phyloP scores from a whole-genome alignment of 1,140 invertebrate genomes.

The Micrasema minimum region DNA sequence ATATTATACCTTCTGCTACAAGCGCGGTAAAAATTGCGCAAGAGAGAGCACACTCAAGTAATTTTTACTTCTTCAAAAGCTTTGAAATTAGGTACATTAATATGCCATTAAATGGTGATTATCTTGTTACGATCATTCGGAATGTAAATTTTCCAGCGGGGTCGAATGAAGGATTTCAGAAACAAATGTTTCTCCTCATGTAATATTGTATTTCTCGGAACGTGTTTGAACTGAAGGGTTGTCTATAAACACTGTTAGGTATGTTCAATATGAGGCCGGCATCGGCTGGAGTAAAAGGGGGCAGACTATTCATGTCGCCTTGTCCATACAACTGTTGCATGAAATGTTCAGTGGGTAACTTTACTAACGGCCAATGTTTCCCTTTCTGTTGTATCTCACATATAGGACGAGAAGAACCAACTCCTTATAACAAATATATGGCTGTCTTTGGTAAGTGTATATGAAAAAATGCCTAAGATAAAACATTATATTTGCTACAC shows the following conservation, averaged over 20 bases:
- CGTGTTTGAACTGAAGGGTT: neutral
- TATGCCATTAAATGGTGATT: too few species aligned
- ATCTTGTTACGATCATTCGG: neutral
- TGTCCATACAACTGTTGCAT: constrained; percentile 53
- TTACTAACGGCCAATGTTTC: constrained; percentile 71
- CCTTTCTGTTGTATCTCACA: constrained; percentile 72
- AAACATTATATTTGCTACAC: constrained; percentile 58
- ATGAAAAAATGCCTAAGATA: constrained; percentile 60
- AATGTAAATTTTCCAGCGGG: neutral
- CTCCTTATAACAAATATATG: constrained; percentile 87
- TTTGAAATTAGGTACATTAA: too few species aligned
- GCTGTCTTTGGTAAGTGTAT: constrained; percentile 86
- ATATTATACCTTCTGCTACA: too few species aligned
- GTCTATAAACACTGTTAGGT: neutral
- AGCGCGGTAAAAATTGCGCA: too few species aligned
- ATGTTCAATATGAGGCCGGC: neutral
- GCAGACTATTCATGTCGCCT: constrained; percentile 58
- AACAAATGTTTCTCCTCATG: neutral
- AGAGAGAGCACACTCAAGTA: too few species aligned
- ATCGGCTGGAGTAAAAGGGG: constrained; percentile 38
- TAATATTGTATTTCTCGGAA: neutral
- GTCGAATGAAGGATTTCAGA: too few species aligned
- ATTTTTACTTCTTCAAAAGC: too few species aligned
- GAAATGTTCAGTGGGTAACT: constrained; percentile 64
- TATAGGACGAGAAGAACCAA: constrained; percentile 88